A percentile compares a stretch with the other conserved stretches of the same genome.
These are phyloP conservation scores for Notarius lentiginosus DNA, from an alignment of 2,113 vertebrate genomes.

Conservation along the genomic window DNA sequence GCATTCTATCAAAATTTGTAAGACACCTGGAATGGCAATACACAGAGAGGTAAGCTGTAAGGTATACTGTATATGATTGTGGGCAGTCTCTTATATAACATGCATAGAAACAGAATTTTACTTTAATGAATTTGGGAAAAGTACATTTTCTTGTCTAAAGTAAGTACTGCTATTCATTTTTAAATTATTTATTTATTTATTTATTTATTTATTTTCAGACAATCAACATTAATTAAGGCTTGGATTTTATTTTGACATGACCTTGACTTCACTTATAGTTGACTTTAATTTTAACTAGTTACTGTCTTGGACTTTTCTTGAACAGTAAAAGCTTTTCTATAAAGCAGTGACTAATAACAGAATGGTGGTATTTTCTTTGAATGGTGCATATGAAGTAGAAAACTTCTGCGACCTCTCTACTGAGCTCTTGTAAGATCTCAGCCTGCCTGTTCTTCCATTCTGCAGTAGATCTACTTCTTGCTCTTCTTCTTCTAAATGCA, in stretches of 20 bases:
- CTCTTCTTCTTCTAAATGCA: neutral
- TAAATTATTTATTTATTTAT: too few species aligned
- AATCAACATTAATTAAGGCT: too few species aligned
- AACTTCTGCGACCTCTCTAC: constrained; percentile 24
- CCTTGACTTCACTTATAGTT: too few species aligned
- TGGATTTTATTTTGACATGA: too few species aligned
- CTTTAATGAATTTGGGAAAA: neutral
- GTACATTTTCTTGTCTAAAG: neutral
- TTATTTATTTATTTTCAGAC: too few species aligned
- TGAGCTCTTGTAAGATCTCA: neutral
- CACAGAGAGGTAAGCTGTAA: neutral
- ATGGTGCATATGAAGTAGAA: neutral
- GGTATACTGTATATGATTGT: neutral
- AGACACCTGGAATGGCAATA: neutral
- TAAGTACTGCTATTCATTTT: neutral
- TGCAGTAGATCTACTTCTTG: neutral
- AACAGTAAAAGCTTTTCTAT: neutral
- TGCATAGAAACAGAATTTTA: neutral
- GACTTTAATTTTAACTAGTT: neutral
- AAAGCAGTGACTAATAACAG: neutral
- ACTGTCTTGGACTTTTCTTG: neutral
- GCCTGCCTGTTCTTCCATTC: constrained; percentile 22
- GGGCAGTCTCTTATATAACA: neutral
- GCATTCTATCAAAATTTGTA: too few species aligned
- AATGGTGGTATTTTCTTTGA: neutral